Conservation (phyloP, 2,888 invertebrate genomes). For the Noctua fimbriata region DNA sequence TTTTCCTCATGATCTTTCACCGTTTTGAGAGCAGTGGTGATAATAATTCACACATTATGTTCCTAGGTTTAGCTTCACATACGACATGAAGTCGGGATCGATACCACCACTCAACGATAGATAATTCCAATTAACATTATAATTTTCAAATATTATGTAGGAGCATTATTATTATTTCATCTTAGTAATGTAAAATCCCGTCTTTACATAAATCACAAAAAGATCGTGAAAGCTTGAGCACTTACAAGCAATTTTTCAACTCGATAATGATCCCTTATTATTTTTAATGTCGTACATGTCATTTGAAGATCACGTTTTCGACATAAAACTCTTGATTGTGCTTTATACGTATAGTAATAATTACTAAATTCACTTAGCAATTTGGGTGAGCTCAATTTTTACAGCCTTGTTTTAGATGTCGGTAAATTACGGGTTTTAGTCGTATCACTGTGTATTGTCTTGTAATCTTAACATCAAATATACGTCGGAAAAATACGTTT, state of each 20-base stretch:
- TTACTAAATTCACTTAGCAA: conserved; percentile 65
- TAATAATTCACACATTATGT: not conserved
- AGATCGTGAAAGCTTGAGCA: conserved; percentile 59
- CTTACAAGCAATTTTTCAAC: conserved; percentile 54
- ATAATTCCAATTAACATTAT: not conserved
- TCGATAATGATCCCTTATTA: conserved; percentile 69
- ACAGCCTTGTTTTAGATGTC: conserved; percentile 19
- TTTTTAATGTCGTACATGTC: conserved; percentile 70
- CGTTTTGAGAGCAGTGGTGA: not conserved
- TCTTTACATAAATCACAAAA: conserved; percentile 39
- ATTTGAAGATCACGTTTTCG: conserved; percentile 75
- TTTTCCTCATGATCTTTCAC: not conserved
- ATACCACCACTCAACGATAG: not conserved
- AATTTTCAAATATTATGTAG: not conserved
- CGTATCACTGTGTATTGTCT: conserved; percentile 35
- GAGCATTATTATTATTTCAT: conserved; percentile 21
- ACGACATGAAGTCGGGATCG: not conserved
- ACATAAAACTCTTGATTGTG: conserved; percentile 70
- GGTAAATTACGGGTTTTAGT: conserved; percentile 29
- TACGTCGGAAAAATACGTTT: conserved; percentile 18
- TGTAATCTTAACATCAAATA: conserved; percentile 27
- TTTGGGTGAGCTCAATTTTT: conserved; percentile 52
- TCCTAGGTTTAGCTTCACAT: not conserved
- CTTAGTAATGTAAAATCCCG: conserved; percentile 25
- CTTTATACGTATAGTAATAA: conserved; percentile 54